Evolutionary conservation across 2,888 invertebrate species (phyloP).

Genomic region (Caenorhabditis virilis): DNA sequence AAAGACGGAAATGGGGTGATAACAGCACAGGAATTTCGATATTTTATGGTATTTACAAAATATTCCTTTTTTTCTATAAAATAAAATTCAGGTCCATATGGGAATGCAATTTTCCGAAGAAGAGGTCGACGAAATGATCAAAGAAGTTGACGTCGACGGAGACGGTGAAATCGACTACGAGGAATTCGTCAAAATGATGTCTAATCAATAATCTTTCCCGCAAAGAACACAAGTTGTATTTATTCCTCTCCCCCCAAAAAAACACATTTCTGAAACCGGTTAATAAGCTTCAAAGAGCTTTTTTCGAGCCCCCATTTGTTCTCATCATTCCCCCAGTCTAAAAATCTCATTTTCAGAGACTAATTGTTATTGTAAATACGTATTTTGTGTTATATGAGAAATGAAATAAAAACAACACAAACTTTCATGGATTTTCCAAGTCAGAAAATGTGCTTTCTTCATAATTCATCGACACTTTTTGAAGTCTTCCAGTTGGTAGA

Average conservation of each 20-base stretch:
- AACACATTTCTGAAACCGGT: slow-evolving; percentile 2
- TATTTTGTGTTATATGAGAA: too few species aligned
- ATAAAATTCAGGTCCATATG: slow-evolving; percentile 57
- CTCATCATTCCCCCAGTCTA: neutral
- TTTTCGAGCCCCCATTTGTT: neutral
- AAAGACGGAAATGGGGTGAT: slow-evolving; percentile 67
- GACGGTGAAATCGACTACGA: slow-evolving; percentile 67
- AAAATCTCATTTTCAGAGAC: too few species aligned
- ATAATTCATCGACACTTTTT: too few species aligned
- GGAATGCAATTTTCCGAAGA: slow-evolving; percentile 69
- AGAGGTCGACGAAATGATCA: slow-evolving; percentile 68
- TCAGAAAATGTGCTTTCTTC: too few species aligned
- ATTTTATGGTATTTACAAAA: slow-evolving; percentile 58
- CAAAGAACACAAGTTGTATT: neutral
- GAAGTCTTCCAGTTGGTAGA: too few species aligned
- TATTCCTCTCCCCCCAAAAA: neutral
- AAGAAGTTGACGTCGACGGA: slow-evolving; percentile 62
- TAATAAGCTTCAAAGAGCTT: neutral
- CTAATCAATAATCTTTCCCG: slow-evolving; percentile 33
- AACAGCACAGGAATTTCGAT: slow-evolving; percentile 65
- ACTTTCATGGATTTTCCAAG: too few species aligned
- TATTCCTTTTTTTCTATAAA: neutral
- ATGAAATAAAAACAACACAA: too few species aligned
- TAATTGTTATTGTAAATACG: too few species aligned
- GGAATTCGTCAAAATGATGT: slow-evolving; percentile 58